Conservation (phyloP, 2,797 vertebrate species). For the Eulemur rubriventer region DNA sequence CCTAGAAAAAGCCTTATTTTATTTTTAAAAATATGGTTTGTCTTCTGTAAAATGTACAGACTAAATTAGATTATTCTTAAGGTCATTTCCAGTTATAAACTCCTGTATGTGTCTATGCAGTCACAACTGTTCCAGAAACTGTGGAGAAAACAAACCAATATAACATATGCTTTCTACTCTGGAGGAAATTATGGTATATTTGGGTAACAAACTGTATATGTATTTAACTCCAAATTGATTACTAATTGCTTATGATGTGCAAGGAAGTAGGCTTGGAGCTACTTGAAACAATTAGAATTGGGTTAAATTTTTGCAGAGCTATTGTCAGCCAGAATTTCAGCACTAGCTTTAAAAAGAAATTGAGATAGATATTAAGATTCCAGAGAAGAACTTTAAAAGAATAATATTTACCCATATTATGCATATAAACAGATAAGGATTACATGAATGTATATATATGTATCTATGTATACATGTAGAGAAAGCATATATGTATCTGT, state of each 20-base stretch:
- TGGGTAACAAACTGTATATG: neutral
- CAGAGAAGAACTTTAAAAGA: neutral
- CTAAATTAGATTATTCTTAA: constrained; percentile 1
- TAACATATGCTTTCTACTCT: neutral
- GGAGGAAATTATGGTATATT: neutral
- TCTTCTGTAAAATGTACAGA: neutral
- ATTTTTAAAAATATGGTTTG: neutral
- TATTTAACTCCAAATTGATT: constrained; percentile 39
- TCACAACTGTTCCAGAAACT: neutral
- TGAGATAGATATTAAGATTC: neutral
- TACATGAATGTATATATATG: neutral
- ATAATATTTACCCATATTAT: neutral
- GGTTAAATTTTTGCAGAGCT: neutral
- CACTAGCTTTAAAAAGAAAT: neutral
- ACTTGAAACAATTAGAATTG: neutral
- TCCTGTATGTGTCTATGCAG: neutral
- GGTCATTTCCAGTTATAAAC: neutral
- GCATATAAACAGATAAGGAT: neutral
- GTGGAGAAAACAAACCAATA: neutral
- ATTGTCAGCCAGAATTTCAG: neutral
- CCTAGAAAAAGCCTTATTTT: neutral
- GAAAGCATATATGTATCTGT: neutral
- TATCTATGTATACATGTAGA: neutral
- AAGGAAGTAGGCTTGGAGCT: neutral
- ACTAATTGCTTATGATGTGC: neutral